Conservation (phyloP, 2,113 vertebrate genomes). For the Sus scrofa region DNA sequence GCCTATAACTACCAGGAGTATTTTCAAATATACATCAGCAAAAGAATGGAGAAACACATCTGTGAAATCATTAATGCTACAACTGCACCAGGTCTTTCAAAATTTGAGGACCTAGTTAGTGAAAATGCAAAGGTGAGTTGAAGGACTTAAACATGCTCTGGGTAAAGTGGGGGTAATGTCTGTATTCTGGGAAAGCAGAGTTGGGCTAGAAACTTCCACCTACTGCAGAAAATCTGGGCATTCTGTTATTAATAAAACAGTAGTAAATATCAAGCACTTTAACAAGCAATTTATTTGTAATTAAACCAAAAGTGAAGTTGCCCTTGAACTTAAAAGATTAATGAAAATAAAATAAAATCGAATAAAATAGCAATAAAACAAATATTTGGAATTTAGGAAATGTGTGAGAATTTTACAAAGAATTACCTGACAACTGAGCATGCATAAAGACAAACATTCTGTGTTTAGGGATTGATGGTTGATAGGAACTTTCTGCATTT, state of each 20-base stretch:
- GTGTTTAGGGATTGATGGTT: rapidly evolving
- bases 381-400: neutral
- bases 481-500: neutral
- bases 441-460: neutral
- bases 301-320: no score
- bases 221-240: neutral
- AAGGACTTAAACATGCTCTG: neutral
- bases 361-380: neutral
- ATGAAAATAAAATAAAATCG: no score
- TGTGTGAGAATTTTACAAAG: neutral
- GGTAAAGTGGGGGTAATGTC: neutral
- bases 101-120: neutral
- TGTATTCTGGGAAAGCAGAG: neutral
- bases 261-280: no score
- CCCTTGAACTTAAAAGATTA: no score
- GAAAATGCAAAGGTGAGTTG: neutral
- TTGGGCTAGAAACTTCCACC: neutral
- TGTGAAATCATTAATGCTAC: neutral
- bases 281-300: no score
- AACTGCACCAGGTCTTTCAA: neutral
- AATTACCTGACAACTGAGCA: neutral
- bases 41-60: neutral
- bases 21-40: neutral
- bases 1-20: neutral
- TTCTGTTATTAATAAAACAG: neutral